Evolutionary conservation across 2,797 vertebrate genomes (phyloP), one percentile per base, ranked within the genome.

Genomic region (Hafferia zeledoni): DNA sequence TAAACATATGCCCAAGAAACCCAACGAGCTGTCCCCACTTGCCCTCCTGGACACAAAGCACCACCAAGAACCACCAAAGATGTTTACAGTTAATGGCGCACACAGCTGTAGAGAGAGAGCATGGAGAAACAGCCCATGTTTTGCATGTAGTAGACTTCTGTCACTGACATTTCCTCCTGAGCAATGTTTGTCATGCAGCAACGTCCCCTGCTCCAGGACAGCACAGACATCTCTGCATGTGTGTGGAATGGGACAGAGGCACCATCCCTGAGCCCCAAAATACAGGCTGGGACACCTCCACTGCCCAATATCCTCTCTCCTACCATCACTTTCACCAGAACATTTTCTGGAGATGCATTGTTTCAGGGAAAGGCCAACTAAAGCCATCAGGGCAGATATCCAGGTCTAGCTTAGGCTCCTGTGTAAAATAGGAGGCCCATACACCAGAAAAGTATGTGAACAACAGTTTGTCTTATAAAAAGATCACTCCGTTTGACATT

Each of bases 21-120:
- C 11, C 35, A 50, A 5, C 0, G 0, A 74, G 13, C 10, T 43
- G 17, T 30, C 8, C 22, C 9, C 57, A 61, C 16, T 63, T 39
- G 30, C 31, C 30, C 10, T 63, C 35, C 44, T 43, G 23, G 27
- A 30, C 31, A 55, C 33, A 35, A 79, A 0, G 11, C 35, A 61
- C 25, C 13, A 39, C 39, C 39, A 39, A 39, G 39, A 39, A 39
- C 39, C 60, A 72, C 1, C 2, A 2, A 50, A 57, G 10, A 39
- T 30, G 18, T 13, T 39, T 31, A 11, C 0, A 84, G 25, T 17
- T 75, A 46, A 60, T 1, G 1, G 46, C 35, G 33, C 3, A 53
- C 33, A 33, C 13, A 60, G 28, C 24, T 41, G 24, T 22, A 53
- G 22, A 70, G 44, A 53, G 22, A 70, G 44, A 43, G 46, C 14